phyloP scores from a whole-genome alignment of 2,797 vertebrate species.

The Enteromius treurensis region DNA sequence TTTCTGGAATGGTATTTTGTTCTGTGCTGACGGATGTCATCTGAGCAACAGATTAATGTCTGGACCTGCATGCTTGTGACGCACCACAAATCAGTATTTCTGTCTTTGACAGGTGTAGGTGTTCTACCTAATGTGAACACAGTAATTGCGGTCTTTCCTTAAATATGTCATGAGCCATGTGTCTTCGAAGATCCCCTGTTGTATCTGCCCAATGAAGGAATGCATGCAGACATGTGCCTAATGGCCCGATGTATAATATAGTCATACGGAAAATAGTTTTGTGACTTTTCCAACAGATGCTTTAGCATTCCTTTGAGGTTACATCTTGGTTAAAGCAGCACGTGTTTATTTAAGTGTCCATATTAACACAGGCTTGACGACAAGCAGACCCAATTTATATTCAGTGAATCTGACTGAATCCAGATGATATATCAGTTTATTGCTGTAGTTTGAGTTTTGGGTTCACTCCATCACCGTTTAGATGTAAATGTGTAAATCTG shows the following conservation, averaged over 20 bases:
- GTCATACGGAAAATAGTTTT: background rate
- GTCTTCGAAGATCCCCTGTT: background rate
- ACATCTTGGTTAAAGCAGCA: background rate
- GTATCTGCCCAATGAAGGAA: constrained; percentile 4
- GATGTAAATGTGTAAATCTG: background rate
- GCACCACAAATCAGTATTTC: constrained; percentile 5
- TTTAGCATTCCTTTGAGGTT: background rate
- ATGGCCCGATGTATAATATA: background rate
- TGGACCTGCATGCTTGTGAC: constrained; percentile 56
- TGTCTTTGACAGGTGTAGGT: constrained; percentile 31
- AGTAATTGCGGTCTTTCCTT: constrained; percentile 23
- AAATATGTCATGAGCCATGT: background rate
- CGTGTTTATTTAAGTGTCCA: background rate
- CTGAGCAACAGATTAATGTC: constrained; percentile 70
- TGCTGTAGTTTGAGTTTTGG: background rate
- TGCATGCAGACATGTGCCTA: background rate
- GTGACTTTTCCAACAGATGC: background rate
- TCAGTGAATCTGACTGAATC: background rate
- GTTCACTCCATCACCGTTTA: background rate
- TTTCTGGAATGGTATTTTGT: constrained; percentile 72
- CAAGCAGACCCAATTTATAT: background rate
- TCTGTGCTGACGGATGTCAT: constrained; percentile 70
- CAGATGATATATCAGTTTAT: background rate
- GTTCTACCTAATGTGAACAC: constrained; percentile 22
- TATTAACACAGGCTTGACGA: background rate